Evolutionary conservation across 2,888 invertebrate genomes (phyloP), one percentile per base, ranked within the genome.

Genomic region (Athalia rosae): DNA sequence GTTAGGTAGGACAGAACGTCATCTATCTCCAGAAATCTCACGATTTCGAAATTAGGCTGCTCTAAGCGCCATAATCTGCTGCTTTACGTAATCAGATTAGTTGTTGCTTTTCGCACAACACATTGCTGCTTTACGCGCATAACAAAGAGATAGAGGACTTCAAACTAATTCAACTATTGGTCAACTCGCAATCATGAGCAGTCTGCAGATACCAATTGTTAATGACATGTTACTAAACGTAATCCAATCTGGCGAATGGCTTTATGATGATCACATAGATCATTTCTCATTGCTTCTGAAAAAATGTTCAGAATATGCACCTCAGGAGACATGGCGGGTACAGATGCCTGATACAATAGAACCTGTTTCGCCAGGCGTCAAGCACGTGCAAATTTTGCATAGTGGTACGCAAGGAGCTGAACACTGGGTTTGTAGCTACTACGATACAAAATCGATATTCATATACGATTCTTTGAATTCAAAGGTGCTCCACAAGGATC

Each of bases 301-400:
- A 50, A 11, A n/a, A 28, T 76, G n/a, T 15, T 69, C 79, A 5
- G 50, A 77, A 69, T 79, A 59, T 45, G 48, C 8, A 11, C 71
- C 67, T 45, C 53, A 56, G 13, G 78, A 78, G 28, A 77, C 76
- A 50, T 71, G 62, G 64, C 8, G 58, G 28, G 56, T 64, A 47
- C 47, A 77, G 66, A 9, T 61, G n/a, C 79, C 77, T 43, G n/a
- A 77, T 9, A 59, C 45, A 13, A 80, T 80, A 13, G 13, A 73
- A 47, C 64, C 78, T 13, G 79, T 79, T 6, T 53, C 53, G 15
- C 67, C 41, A 41, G 78, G 56, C 62, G 8, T 76, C 47, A 48
- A 76, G 66, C 79, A 82, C 53, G 74, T 81, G 59, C 82, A 82
- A 66, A 78, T 82, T 15, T 77, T 80, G 74, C 71, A 78, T 45